Evolutionary conservation across 1,140 invertebrate genomes (phyloP), one percentile per base, ranked within the genome.

Genomic region (Acyrthosiphon pisum): DNA sequence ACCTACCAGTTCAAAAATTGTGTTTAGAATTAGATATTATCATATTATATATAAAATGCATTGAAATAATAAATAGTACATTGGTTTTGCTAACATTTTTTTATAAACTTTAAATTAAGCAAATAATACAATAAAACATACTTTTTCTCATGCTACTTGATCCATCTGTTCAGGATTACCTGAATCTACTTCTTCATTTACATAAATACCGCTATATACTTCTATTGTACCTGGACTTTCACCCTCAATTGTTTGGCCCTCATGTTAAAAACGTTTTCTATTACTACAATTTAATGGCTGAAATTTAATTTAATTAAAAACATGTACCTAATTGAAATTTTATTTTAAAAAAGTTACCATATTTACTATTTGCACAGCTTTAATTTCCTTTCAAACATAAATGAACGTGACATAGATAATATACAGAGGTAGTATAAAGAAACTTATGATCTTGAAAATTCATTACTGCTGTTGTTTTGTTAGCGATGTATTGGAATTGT

Each of bases 401-500:
- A 94, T 97, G 97, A 3, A 99, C 98, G 94, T 98, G 98, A 95
- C 98, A 99, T 94, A 99, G 98, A 95, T 99, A 99, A 95, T 99
- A 99, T 11, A 99, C 98, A 44, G 98, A 98, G 6, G 98, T 97
- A 14, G 98, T 98, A 95, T 99, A 99, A 0, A 98, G 98, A 95
- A 99, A 99, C 95, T 99, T 99, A 96, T 99, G 98, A 11, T 98
- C 98, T 93, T 98, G 98, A 95, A 99, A 99, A 91, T 97, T 96
- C 8, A 99, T 98, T 44, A 96, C 96, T 9, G 98, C 98, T 68
- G 96, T 96, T 37, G 97, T 97, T 94, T 97, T 97, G 94, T 98
- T 97, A 14, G 96, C 95, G 48, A 96, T 97, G 95, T 99, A 99
- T 93, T 97, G 96, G 95, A 99, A 98, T 94, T 97, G 96, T 9